Evolutionary conservation across 1,140 invertebrate species (phyloP).

Genomic region (Calephelis virginiensis): DNA sequence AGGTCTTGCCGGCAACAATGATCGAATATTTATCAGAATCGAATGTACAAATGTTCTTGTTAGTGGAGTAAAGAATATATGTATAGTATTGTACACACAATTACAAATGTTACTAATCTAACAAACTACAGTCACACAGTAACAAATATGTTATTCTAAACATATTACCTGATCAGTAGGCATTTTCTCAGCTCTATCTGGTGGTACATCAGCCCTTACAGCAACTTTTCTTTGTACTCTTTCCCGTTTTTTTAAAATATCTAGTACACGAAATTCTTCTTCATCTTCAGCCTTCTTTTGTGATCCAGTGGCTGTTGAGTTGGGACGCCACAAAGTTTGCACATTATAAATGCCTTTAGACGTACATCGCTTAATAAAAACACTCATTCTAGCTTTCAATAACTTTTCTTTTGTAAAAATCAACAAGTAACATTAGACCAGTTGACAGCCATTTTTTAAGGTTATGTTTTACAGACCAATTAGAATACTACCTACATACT

Average conservation of each 20-base stretch:
- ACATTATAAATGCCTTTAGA: conserved; percentile 41
- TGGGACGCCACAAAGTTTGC: conserved; percentile 56
- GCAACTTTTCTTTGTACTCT: conserved; percentile 41
- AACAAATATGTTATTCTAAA: background rate
- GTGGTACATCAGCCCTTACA: conserved; percentile 51
- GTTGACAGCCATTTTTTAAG: too few relatives aligned
- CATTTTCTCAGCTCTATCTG: conserved; percentile 68
- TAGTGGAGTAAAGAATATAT: too few relatives aligned
- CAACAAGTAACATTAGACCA: too few relatives aligned
- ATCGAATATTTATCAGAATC: too few relatives aligned
- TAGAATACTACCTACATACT: too few relatives aligned
- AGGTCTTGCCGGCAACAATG: too few relatives aligned
- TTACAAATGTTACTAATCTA: too few relatives aligned
- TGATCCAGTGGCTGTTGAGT: conserved; percentile 52
- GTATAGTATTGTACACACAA: too few relatives aligned
- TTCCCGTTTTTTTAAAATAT: conserved; percentile 65
- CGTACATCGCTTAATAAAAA: conserved; percentile 55
- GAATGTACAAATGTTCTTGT: too few relatives aligned
- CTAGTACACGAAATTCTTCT: conserved; percentile 70
- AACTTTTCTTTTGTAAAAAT: too few relatives aligned
- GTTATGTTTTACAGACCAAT: too few relatives aligned
- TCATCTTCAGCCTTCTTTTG: conserved; percentile 54
- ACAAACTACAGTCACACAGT: background rate
- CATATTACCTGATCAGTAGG: conserved; percentile 55
- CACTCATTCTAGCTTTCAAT: conserved; percentile 47